phyloP scores from a whole-genome alignment of 2,888 invertebrate genomes.

The Tipula vernalis region DNA sequence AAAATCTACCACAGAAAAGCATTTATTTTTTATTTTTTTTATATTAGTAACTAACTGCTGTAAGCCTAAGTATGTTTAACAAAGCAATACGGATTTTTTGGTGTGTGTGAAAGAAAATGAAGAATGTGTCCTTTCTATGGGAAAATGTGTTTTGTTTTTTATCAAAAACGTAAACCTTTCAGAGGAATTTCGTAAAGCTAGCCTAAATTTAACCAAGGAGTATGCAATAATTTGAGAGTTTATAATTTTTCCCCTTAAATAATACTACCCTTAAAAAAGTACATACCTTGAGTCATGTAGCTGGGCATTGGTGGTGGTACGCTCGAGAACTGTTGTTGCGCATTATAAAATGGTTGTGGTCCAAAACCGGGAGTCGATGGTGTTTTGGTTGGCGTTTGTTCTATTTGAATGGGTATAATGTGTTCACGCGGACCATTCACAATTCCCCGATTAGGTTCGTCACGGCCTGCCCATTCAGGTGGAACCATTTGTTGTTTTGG shows the following conservation, averaged over 20 bases:
- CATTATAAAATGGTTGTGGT: conserved; percentile 26
- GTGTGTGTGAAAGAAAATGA: neutral
- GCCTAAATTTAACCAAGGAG: neutral
- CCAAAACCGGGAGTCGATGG: conserved; percentile 21
- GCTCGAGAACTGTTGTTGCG: conserved; percentile 21
- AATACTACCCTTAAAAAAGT: neutral
- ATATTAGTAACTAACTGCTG: neutral
- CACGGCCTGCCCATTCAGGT: conserved; percentile 27
- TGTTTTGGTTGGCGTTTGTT: conserved; percentile 22
- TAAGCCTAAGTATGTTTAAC: neutral
- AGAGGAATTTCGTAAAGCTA: neutral
- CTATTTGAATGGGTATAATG: conserved; percentile 34
- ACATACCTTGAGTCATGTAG: conserved; percentile 5
- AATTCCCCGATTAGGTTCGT: neutral
- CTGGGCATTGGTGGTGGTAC: conserved; percentile 19
- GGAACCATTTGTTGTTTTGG: conserved; percentile 24
- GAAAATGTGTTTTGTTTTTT: neutral
- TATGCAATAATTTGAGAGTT: neutral
- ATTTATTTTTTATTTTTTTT: neutral
- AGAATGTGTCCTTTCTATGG: neutral
- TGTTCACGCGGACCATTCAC: conserved; percentile 24
- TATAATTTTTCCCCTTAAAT: neutral
- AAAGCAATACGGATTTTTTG: neutral
- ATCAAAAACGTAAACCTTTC: neutral
- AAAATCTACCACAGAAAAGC: neutral